phyloP scores from a whole-genome alignment of 1,140 invertebrate species.

The Lasioglossum albipes region DNA sequence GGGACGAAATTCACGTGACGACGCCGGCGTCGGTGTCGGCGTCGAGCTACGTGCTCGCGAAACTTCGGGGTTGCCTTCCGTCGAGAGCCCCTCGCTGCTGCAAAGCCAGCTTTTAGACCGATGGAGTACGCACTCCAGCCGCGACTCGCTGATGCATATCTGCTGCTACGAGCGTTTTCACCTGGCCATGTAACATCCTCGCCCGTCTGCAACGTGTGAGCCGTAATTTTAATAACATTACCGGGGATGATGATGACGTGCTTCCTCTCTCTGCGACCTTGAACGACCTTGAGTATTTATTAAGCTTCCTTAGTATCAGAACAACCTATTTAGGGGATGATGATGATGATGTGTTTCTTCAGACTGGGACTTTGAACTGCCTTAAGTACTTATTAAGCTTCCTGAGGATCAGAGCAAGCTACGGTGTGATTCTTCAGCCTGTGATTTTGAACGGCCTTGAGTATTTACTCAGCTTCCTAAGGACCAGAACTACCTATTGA shows the following conservation, averaged over 20 bases:
- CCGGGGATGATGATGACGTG: neutral
- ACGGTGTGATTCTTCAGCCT: no score
- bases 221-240: neutral
- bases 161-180: constrained; percentile 46
- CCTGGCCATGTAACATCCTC: constrained; percentile 16
- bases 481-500: no score
- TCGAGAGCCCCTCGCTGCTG: constrained; percentile 40
- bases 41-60: constrained; percentile 48
- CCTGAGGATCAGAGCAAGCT: no score
- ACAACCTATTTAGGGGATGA: no score
- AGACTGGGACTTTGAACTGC: no score
- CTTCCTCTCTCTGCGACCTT: no score
- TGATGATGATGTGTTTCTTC: no score
- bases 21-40: neutral
- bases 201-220: constrained; percentile 7
- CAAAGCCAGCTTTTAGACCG: constrained; percentile 54
- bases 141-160: constrained; percentile 53
- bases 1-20: constrained; percentile 15
- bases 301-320: no score
- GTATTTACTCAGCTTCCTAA: no score
- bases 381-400: no score
- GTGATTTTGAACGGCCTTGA: no score
- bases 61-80: constrained; percentile 43
- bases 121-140: constrained; percentile 48
- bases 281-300: no score